Evolutionary conservation across 2,888 invertebrate species (phyloP), one percentile per base, ranked within the genome.

Genomic region (Amphipyra tragopoginis): DNA sequence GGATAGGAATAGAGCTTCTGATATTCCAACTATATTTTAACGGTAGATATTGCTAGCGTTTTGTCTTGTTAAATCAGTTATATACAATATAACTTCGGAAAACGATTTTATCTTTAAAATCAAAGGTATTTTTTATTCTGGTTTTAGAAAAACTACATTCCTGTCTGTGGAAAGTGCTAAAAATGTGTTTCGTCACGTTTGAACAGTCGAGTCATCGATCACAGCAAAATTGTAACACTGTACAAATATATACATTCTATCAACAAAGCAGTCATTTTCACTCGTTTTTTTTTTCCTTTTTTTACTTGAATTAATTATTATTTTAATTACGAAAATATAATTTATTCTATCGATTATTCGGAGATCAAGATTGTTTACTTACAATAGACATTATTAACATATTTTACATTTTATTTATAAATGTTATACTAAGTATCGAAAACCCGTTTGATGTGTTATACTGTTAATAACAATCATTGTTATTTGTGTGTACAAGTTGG

Each of bases 241-340:
- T 92, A 93, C 92, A 92, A 40, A 57, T 91, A 91, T 91, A 84
- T 91, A 91, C 90, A 85, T 43, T 53, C 72, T 74, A 86, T 85
- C 78, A 90, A 91, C 88, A 88, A 89, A 87, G 86, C 88, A 86
- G 85, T 89, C 86, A 83, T 75, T 79, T 75, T 77, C 62, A 62
- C 48, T 29, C 56, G 63, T 82, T 81, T 83, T 71, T 77, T 72
- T 82, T 29, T 74, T 65, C 69, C 63, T 72, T 81, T 78, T 81
- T 80, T 82, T 65, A 66, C 59, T 68, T 67, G 76, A 70, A 63
- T 76, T 68, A 60, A 57, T 73, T 68, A 74, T 75, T 77, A 75
- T 62, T 79, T 80, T 86, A 84, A 86, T 90, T 93, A 93, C 78
- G 91, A 93, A 93, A 93, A 93, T 93, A 93, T 91, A 91, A 90